Evolutionary conservation across 2,888 invertebrate species (phyloP), one percentile per base, ranked within the genome.

Genomic region (Pycnomerus fuliginosus): DNA sequence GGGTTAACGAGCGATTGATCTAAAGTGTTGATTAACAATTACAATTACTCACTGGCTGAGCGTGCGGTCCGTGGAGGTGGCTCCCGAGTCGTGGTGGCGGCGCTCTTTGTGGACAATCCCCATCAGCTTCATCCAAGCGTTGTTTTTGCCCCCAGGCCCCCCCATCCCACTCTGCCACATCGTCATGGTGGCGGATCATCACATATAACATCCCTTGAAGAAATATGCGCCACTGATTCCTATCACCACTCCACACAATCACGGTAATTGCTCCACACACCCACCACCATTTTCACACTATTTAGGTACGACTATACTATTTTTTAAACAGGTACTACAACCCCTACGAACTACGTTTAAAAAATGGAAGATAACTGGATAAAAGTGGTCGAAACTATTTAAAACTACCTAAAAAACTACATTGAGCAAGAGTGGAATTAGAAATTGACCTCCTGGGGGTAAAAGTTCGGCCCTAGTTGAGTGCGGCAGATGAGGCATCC

Each of bases 81-180:
- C 77, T 50, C 70, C 73, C 46, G 79, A 78, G 54, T 83, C 82
- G 73, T 83, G 80, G 67, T 83, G 83, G 44, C 83, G 76, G 52
- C 84, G 74, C 68, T 85, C 84, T 74, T 85, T 85, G 76, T 86
- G 85, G 60, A 85, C 85, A 66, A 85, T 85, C 67, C 86, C 86
- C 86, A 87, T 87, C 57, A 87, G 74, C 71, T 86, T 86, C 83
- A 86, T 84, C 87, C 87, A 87, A 64, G 86, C 85, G 73, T 86
- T 86, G 78, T 85, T 85, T 69, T 80, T 79, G 65, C 79, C 81
- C 71, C 84, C 84, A 75, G 81, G 81, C 68, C 84, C 83, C 77
- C 84, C 84, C 74, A 84, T 84, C 69, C 79, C 79, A 74, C 84
- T 84, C 76, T 85, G 85, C 85, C 85, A 85, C 85, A 85, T 85